Evolutionary conservation across 1,140 invertebrate species (phyloP), one percentile per base, ranked within the genome.

Genomic region (Trichogramma pretiosum): DNA sequence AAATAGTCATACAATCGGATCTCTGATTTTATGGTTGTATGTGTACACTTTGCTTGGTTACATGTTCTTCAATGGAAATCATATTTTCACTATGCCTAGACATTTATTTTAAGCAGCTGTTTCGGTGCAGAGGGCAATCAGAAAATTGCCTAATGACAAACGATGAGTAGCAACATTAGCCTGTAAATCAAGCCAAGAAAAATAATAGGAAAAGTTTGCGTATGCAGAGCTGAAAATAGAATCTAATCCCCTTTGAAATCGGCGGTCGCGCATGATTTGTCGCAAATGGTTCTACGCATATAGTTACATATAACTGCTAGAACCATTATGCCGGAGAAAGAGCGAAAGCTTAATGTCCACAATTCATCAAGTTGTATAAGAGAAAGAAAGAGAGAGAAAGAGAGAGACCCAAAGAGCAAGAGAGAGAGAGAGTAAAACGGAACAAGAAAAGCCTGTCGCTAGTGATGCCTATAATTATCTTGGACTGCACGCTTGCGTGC

Each of bases 291-390:
- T 55, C 51, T 51, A 54, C 51, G 57, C 55, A 55, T 57, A 56
- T 57, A 53, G 56, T 55, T 44, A 53, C 48, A 47, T 38, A 52
- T n/a, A n/a, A n/a, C n/a, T n/a, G n/a, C n/a, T n/a, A n/a, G n/a
- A n/a, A n/a, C n/a, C n/a, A n/a, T n/a, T n/a, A n/a, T n/a, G n/a
- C n/a, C 50, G 48, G 49, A 42, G 42, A 54, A 47, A 41, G 44
- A 26, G 50, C 28, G 21, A 10, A 43, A n/a, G 23, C 57, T 62
- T 63, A 62, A 63, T 61, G 59, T 57, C 53, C 55, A 41, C 56
- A 54, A 64, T 64, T 62, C 51, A 59, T 63, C 61, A 64, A 59
- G 47, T n/a, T n/a, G n/a, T n/a, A n/a, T n/a, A n/a, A n/a, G n/a
- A n/a, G n/a, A n/a, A n/a, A n/a, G n/a, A n/a, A n/a, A n/a, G n/a